phyloP scores from a whole-genome alignment of 2,797 vertebrate species.

The Acrossocheilus fasciatus region DNA sequence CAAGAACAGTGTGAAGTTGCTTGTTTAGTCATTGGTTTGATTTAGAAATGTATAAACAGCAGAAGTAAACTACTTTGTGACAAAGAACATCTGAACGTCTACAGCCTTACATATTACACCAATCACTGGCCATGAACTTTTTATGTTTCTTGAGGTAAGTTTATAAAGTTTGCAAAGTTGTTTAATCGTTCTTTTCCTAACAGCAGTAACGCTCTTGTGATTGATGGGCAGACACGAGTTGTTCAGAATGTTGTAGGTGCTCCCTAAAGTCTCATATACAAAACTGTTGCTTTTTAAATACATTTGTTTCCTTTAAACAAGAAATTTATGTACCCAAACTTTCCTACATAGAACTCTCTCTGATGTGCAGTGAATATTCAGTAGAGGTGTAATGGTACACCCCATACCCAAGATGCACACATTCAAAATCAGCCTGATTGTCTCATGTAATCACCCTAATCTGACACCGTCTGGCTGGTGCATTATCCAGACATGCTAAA shows the following conservation, averaged over 20 bases:
- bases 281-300: background rate
- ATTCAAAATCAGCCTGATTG: conserved; percentile 29
- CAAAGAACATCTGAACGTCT: background rate
- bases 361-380: background rate
- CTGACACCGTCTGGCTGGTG: conserved; percentile 10
- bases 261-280: background rate
- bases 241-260: no score
- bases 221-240: no score
- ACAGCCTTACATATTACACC: background rate
- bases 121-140: background rate
- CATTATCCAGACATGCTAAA: conserved; percentile 13
- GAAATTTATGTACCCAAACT: no score
- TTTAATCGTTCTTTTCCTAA: background rate
- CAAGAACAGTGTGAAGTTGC: background rate
- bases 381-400: background rate
- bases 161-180: no score
- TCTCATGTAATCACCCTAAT: background rate
- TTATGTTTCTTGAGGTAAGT: background rate
- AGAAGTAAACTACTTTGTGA: no score
- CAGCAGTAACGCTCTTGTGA: background rate
- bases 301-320: background rate
- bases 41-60: no score
- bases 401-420: background rate
- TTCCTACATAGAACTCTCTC: background rate
- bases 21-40: no score